phyloP scores from a whole-genome alignment of 1,140 invertebrate species.

The Drosophila ercepeae region DNA sequence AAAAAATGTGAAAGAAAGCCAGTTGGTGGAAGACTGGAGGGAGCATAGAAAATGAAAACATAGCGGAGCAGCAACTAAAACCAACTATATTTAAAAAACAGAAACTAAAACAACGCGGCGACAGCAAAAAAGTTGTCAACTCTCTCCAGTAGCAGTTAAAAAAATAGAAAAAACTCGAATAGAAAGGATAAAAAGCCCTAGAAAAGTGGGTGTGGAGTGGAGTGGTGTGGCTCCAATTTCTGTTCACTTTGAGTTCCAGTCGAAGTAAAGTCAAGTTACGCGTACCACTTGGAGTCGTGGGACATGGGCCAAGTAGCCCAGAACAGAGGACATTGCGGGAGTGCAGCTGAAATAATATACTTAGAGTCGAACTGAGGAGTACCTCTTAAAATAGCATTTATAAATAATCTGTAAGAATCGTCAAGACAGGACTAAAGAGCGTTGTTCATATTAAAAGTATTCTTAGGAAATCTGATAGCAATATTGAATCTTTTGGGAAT shows the following conservation, averaged over 20 bases:
- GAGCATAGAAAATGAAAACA: constrained; percentile 40
- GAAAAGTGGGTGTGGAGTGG: constrained; percentile 8
- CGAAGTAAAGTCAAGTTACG: constrained; percentile 70
- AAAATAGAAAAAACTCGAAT: constrained; percentile 4
- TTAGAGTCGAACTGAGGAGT: not conserved
- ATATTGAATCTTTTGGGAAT: too few species aligned
- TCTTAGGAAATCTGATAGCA: too few species aligned
- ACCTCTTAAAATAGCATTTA: not conserved
- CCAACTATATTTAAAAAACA: constrained; percentile 74
- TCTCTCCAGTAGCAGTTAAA: constrained; percentile 29
- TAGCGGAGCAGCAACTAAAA: constrained; percentile 58
- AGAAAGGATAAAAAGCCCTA: not conserved
- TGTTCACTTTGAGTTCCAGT: constrained; percentile 45
- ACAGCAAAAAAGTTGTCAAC: constrained; percentile 77
- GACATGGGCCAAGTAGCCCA: constrained; percentile 40
- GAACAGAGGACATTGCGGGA: constrained; percentile 29
- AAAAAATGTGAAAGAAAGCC: constrained; percentile 17
- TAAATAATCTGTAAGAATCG: too few species aligned
- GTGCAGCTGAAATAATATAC: not conserved
- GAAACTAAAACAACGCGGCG: constrained; percentile 66
- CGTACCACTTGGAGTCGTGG: constrained; percentile 51
- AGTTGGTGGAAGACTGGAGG: not conserved
- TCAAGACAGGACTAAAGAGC: too few species aligned
- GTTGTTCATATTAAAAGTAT: too few species aligned
- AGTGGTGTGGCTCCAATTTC: constrained; percentile 27